These are phyloP conservation scores for Pluvialis apricaria DNA, from an alignment of 2,113 vertebrate genomes.

Conservation along the genomic window DNA sequence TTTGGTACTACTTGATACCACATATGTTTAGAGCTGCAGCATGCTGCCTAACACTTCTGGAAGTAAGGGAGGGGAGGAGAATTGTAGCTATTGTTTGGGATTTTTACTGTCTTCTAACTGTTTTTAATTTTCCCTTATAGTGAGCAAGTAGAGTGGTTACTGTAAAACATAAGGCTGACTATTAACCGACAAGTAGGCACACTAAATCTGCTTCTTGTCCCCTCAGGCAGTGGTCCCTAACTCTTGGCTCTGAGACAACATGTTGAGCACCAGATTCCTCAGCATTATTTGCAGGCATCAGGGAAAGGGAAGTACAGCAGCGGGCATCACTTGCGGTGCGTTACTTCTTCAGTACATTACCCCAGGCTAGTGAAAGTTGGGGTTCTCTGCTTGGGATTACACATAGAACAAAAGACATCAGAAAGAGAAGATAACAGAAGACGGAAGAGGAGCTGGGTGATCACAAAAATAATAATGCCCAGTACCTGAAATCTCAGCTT, in stretches of 20 bases:
- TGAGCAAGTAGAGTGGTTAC: neutral
- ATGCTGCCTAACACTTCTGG: neutral
- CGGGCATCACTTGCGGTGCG: neutral
- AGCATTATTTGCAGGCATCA: neutral
- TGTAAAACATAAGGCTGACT: slow-evolving; percentile 18
- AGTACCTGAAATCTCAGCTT: neutral
- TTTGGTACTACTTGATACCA: neutral
- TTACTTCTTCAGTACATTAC: neutral
- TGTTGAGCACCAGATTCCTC: slow-evolving; percentile 5
- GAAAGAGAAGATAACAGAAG: neutral
- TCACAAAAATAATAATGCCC: neutral
- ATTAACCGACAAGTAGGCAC: slow-evolving; percentile 9
- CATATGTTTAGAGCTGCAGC: neutral
- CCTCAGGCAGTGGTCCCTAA: slow-evolving; percentile 33
- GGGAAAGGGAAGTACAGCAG: neutral
- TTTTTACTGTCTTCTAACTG: neutral
- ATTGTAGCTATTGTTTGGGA: neutral
- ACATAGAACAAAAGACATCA: neutral
- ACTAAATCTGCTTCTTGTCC: slow-evolving; percentile 45
- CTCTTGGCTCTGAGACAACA: neutral
- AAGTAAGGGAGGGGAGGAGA: neutral
- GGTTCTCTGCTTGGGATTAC: neutral
- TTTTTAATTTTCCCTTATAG: neutral
- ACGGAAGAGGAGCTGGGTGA: neutral
- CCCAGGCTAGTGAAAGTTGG: neutral